Conservation (phyloP, 2,888 invertebrate species). For the Corythucha ciliata region DNA sequence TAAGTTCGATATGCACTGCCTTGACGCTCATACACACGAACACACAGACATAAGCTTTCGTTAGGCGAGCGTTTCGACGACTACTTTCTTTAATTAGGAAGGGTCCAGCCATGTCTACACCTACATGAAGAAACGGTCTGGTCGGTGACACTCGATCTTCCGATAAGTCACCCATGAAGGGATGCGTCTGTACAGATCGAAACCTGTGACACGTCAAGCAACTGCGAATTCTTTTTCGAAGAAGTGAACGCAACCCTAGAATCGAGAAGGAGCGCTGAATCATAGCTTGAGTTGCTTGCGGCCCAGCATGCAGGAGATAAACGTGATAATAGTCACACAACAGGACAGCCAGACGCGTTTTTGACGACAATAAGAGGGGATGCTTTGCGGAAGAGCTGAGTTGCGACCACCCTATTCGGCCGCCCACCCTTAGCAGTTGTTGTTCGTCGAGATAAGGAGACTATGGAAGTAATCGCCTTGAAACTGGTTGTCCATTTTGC, state of each 20-base stretch:
- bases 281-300: background rate
- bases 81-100: background rate
- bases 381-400: background rate
- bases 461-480: too few relatives aligned
- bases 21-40: slow-evolving; percentile 5
- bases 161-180: background rate
- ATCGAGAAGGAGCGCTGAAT: background rate
- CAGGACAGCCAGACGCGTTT: background rate
- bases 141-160: background rate
- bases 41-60: background rate
- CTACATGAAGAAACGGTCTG: background rate
- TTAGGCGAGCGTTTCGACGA: background rate
- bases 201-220: background rate
- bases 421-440: too few relatives aligned
- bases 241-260: background rate
- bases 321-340: slow-evolving; percentile 6
- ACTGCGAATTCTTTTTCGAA: background rate
- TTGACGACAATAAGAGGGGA: background rate
- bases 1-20: background rate
- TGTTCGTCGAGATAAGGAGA: too few relatives aligned
- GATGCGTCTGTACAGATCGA: background rate
- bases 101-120: background rate
- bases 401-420: too few relatives aligned
- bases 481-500: too few relatives aligned
- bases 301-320: background rate